Evolutionary conservation across 2,113 vertebrate genomes (phyloP).

Genomic region (Gasterosteus aculeatus): DNA sequence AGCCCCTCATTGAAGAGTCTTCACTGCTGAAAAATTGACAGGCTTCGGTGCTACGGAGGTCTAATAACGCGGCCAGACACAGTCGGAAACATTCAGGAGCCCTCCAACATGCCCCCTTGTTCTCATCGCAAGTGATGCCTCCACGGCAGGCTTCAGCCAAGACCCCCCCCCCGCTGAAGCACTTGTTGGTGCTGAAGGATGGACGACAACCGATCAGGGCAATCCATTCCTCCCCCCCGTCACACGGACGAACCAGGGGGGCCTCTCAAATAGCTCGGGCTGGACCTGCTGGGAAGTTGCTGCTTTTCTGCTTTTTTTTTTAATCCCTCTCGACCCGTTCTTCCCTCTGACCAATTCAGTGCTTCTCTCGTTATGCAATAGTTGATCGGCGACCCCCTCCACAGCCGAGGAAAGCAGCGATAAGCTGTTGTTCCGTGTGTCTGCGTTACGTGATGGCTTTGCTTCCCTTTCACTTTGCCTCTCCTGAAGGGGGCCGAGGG

Average conservation of each 20-base stretch:
- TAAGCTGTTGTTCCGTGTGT: constrained; percentile 31
- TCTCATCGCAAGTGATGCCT: constrained; percentile 58
- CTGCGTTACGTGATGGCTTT: constrained; percentile 22
- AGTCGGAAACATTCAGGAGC: constrained; percentile 49
- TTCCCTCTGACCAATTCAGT: constrained; percentile 9
- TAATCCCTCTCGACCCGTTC: constrained; percentile 5
- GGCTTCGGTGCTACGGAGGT: constrained; percentile 25
- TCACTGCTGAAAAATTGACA: constrained; percentile 34
- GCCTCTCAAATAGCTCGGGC: constrained; percentile 39
- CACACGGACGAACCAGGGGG: constrained; percentile 16
- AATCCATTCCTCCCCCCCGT: constrained; percentile 34
- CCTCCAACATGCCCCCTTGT: constrained; percentile 41
- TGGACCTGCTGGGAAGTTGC: constrained; percentile 38
- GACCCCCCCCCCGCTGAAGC: constrained; percentile 46
- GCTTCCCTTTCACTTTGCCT: constrained; percentile 41
- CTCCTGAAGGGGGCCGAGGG: constrained; percentile 4
- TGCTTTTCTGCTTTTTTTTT: constrained; percentile 15
- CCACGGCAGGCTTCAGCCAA: constrained; percentile 42
- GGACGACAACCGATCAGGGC: constrained; percentile 30
- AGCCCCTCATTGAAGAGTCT: constrained; percentile 28
- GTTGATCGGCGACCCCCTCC: constrained; percentile 11
- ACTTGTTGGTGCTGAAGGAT: constrained; percentile 51
- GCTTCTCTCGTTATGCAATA: constrained; percentile 17
- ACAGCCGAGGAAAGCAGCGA: constrained; percentile 15
- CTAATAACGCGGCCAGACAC: constrained; percentile 58